phyloP scores from a whole-genome alignment of 2,888 invertebrate species.

The Orthonychiurus folsomi region DNA sequence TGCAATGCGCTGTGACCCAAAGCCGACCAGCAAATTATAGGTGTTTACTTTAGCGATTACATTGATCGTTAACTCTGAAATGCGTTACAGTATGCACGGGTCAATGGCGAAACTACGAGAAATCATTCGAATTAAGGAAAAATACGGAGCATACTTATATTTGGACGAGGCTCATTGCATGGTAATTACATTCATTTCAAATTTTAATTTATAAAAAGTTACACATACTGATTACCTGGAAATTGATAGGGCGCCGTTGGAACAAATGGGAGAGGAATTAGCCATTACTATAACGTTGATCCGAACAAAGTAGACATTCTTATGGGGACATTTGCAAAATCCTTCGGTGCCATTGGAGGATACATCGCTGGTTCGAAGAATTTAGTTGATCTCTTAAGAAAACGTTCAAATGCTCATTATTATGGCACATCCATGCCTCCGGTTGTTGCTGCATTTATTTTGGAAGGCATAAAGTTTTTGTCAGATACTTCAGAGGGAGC shows the following conservation, averaged over 20 bases:
- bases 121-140: constrained; percentile 45
- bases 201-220: not conserved
- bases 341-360: constrained; percentile 51
- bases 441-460: constrained; percentile 2
- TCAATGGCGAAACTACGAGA: constrained; percentile 45
- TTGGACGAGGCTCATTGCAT: constrained; percentile 45
- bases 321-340: constrained; percentile 53
- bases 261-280: constrained; percentile 48
- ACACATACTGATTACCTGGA: no score
- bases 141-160: constrained; percentile 46
- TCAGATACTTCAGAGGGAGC: constrained; percentile 28
- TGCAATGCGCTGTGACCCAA: no score
- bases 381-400: constrained; percentile 8
- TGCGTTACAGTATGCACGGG: constrained; percentile 45
- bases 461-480: constrained; percentile 10
- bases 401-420: constrained; percentile 8
- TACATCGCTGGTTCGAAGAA: constrained; percentile 49
- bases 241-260: constrained; percentile 48
- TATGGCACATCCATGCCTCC: constrained; percentile 11
- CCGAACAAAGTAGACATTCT: constrained; percentile 49
- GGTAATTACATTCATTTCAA: constrained; percentile 33
- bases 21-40: no score
- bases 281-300: constrained; percentile 49
- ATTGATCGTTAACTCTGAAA: not conserved
- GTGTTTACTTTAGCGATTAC: not conserved